Conservation (phyloP, 2,113 vertebrate genomes). For the Gadus chalcogrammus region DNA sequence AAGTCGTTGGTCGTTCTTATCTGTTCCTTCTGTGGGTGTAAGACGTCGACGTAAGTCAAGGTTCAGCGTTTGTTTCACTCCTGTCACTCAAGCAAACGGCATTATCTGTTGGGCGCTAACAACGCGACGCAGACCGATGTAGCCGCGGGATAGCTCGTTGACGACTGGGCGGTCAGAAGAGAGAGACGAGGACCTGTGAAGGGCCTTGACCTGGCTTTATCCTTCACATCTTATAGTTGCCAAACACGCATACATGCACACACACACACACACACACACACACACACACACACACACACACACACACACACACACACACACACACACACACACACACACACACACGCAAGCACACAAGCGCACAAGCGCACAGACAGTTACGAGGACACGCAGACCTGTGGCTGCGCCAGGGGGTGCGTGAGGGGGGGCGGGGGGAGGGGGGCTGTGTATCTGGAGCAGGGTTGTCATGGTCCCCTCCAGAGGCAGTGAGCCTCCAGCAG, state of each 20-base stretch:
- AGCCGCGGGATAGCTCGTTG: neutral
- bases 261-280: too few relatives aligned
- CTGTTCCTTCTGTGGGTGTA: neutral
- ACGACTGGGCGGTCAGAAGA: neutral
- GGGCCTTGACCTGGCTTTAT: neutral
- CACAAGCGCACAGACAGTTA: too few relatives aligned
- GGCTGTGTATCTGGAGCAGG: constrained; percentile 19
- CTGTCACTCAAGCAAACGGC: neutral
- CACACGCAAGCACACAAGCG: too few relatives aligned
- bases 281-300: too few relatives aligned
- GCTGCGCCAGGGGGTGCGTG: too few relatives aligned
- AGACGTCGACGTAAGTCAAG: neutral
- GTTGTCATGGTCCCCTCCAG: constrained; percentile 42
- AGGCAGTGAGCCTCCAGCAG: constrained; percentile 13
- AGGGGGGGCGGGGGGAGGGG: neutral
- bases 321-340: neutral
- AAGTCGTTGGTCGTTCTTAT: too few relatives aligned
- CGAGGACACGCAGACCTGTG: too few relatives aligned
- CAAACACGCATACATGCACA: too few relatives aligned
- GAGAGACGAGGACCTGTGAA: neutral
- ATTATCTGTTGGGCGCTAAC: too few relatives aligned
- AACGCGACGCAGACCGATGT: neutral
- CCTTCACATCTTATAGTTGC: neutral
- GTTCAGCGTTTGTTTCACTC: neutral
- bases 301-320: neutral